Evolutionary conservation across 2,113 vertebrate genomes (phyloP), one percentile per base, ranked within the genome.

Genomic region (Plectropomus leopardus): DNA sequence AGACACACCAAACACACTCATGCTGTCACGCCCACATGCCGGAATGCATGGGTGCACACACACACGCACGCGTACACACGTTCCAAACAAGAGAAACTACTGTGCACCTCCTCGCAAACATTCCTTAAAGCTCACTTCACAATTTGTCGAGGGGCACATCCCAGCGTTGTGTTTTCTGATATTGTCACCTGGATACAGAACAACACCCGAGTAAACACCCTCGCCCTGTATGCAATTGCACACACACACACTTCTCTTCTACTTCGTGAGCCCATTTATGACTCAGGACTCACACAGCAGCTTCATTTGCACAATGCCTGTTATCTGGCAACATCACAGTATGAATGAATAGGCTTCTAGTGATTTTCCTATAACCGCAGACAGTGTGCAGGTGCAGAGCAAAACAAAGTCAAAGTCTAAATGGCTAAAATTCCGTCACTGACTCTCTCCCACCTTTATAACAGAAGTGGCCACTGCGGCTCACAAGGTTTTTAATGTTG

Each of bases 151-250:
- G 21, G 13, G 69, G 15, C 80, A 73, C 89, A 78, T 86, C 80
- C 55, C 57, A 75, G 44, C 69, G 14, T 42, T 70, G 55, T 42
- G 42, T n/a, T 47, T 23, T 78, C 55, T 77, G 68, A 83, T 84
- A 75, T 4, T 67, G 80, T 90, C 72, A 86, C 89, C 79, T 86
- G 79, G 89, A 84, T 84, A 88, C 89, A 81, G 75, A 48, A 83
- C 72, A 86, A 84, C 76, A 70, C 59, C 54, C 3, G 5, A 19
- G 59, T 80, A 64, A 83, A 90, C 85, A 82, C 4, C 14, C 7
- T 26, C 21, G 11, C 3, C 17, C 42, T 73, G 10, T 4, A 4
- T 26, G 30, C 17, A 7, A 74, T 54, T 47, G 59, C 68, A 70
- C 14, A 36, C 42, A 34, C 68, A 67, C 14, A 30, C 9, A 36